Percentiles rank a stretch among this genome's conserved stretches.
Conservation (phyloP, 2,797 vertebrate species). For the Furcifer pardalis region DNA sequence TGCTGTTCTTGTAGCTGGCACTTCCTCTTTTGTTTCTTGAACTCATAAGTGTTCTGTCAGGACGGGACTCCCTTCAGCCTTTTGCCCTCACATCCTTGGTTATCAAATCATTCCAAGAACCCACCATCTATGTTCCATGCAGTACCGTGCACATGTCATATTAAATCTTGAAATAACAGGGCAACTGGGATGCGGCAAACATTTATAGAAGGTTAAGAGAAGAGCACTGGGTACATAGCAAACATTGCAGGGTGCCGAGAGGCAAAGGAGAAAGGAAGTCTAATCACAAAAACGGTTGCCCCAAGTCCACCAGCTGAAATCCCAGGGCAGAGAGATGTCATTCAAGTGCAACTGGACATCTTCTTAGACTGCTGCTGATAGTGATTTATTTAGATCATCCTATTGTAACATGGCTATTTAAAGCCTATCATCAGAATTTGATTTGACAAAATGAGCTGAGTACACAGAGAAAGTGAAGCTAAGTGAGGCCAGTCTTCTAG, state of each 20-base stretch:
- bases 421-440: slow-evolving; percentile 2
- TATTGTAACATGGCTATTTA: not conserved
- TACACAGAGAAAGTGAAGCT: slow-evolving; percentile 2
- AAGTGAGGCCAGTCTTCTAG: not conserved
- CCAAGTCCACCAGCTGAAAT: not conserved
- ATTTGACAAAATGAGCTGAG: not conserved
- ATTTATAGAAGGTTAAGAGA: slow-evolving; percentile 25
- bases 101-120: slow-evolving; percentile 8
- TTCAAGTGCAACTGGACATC: slow-evolving; percentile 3
- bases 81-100: slow-evolving; percentile 44
- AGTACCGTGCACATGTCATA: slow-evolving; percentile 24
- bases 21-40: slow-evolving; percentile 10
- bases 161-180: slow-evolving; percentile 24
- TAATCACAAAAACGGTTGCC: slow-evolving; percentile 29
- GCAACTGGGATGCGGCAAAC: slow-evolving; percentile 17
- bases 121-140: slow-evolving; percentile 1
- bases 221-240: slow-evolving; percentile 15
- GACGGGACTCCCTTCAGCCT: slow-evolving; percentile 16
- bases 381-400: slow-evolving; percentile 8
- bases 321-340: not conserved
- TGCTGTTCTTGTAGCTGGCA: not conserved
- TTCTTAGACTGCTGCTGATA: not conserved
- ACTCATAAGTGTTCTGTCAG: slow-evolving; percentile 8
- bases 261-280: not conserved
- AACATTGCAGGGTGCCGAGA: slow-evolving; percentile 16